Evolutionary conservation across 1,140 invertebrate genomes (phyloP).

Genomic region (Pinna nobilis): DNA sequence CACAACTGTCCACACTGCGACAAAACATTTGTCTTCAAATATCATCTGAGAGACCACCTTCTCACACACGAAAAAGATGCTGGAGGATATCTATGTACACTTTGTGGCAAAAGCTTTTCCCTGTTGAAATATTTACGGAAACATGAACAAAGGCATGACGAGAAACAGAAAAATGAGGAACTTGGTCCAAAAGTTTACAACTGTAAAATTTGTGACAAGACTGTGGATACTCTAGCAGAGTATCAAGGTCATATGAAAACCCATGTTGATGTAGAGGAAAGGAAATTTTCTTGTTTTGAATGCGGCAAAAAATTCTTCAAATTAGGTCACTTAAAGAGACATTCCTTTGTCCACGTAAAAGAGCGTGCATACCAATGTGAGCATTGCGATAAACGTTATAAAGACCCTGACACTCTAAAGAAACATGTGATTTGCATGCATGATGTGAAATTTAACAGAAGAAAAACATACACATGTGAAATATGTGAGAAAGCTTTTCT

Average conservation of each 20-base stretch:
- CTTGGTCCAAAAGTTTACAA: constrained; percentile 71
- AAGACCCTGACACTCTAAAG: constrained; percentile 26
- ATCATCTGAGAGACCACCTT: constrained; percentile 55
- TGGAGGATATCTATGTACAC: constrained; percentile 67
- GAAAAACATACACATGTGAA: constrained; percentile 1
- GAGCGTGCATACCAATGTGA: constrained; percentile 22
- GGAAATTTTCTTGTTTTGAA: constrained; percentile 11
- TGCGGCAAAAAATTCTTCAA: constrained; percentile 28
- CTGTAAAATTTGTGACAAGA: constrained; percentile 75
- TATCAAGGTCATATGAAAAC: constrained; percentile 28
- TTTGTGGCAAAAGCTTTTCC: constrained; percentile 64
- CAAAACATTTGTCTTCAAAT: constrained; percentile 27
- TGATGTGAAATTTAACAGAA: neutral
- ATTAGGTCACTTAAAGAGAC: constrained; percentile 19
- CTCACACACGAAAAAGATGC: constrained; percentile 67
- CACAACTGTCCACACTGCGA: constrained; percentile 16
- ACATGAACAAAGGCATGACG: constrained; percentile 69
- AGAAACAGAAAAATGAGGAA: neutral
- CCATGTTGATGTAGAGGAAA: constrained; percentile 19
- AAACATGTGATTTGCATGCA: constrained; percentile 16
- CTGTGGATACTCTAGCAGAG: constrained; percentile 85
- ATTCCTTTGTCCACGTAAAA: constrained; percentile 9
- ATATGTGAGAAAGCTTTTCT: constrained; percentile 5
- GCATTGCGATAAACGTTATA: constrained; percentile 28
- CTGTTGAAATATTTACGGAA: constrained; percentile 83